Percentiles rank a stretch among this genome's conserved stretches.
Conservation (phyloP, 1,140 invertebrate species). For the Argopecten irradians region DNA sequence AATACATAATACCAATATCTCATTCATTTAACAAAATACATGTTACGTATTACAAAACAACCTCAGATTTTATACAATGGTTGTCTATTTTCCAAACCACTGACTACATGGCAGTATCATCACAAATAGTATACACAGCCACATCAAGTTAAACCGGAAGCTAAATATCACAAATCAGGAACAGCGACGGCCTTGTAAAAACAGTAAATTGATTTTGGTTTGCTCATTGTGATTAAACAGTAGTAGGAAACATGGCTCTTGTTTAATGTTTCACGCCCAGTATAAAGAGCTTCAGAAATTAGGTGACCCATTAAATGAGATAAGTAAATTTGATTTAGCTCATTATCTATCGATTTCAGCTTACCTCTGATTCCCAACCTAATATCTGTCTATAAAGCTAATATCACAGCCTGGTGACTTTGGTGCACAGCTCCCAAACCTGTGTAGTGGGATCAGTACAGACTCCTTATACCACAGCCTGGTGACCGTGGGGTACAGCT, state of each 20-base stretch:
- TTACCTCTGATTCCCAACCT: neutral
- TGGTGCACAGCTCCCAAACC: neutral
- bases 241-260: neutral
- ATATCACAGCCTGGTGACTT: neutral
- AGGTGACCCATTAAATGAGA: neutral
- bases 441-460: neutral
- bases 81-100: too few relatives aligned
- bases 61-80: too few relatives aligned
- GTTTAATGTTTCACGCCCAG: neutral
- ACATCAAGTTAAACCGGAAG: too few relatives aligned
- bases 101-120: too few relatives aligned
- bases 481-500: too few relatives aligned
- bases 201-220: neutral
- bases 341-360: neutral
- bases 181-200: neutral
- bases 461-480: neutral
- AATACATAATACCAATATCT: too few relatives aligned
- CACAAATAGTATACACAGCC: too few relatives aligned
- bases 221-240: neutral
- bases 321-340: neutral
- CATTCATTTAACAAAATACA: too few relatives aligned
- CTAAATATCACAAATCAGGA: too few relatives aligned
- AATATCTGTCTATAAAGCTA: neutral
- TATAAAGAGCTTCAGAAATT: neutral
- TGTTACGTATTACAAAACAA: too few relatives aligned